phyloP scores from a whole-genome alignment of 2,113 vertebrate genomes.

The Dasyurus viverrinus region DNA sequence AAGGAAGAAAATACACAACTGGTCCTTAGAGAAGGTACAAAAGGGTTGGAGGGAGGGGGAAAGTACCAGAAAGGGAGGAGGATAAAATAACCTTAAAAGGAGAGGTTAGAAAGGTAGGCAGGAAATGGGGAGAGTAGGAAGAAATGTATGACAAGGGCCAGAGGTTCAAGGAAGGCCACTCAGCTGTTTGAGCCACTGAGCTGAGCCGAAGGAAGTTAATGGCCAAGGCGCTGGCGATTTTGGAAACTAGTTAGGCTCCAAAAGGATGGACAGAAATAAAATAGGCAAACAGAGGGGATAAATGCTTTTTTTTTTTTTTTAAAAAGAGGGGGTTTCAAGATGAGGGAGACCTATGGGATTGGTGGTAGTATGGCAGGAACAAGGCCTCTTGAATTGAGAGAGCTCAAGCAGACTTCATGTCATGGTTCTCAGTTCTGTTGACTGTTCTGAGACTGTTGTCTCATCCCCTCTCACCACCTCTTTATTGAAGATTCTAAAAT shows the following conservation, averaged over 20 bases:
- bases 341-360: no score
- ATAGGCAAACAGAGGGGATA: no score
- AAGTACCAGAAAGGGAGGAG: neutral
- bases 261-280: neutral
- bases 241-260: neutral
- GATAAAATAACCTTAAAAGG: neutral
- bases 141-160: neutral
- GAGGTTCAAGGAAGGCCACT: neutral
- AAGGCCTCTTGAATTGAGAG: no score
- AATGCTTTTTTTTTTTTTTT: no score
- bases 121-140: neutral
- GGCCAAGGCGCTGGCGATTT: neutral
- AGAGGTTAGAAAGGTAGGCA: neutral
- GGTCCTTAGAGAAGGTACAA: neutral
- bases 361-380: neutral
- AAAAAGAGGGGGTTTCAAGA: no score
- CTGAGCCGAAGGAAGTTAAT: neutral
- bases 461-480: neutral
- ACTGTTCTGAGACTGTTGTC: no score
- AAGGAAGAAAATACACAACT: constrained; percentile 37
- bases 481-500: neutral
- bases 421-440: neutral
- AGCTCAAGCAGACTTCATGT: neutral
- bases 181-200: neutral
- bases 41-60: neutral